Evolutionary conservation across 2,888 invertebrate genomes (phyloP).

Genomic region (Acronicta alni): DNA sequence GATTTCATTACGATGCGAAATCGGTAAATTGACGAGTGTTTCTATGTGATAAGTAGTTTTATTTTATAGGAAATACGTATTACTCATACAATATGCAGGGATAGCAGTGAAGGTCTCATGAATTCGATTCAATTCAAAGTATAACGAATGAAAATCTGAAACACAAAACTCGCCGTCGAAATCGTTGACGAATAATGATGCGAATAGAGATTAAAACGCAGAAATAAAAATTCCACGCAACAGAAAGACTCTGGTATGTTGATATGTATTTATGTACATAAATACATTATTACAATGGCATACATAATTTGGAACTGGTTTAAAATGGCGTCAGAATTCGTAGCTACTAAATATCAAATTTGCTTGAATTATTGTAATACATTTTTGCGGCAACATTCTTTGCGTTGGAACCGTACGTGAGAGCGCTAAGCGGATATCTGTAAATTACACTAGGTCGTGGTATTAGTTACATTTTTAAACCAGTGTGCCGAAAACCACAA

Average conservation of each 20-base stretch:
- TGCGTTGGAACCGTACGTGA: conserved; percentile 18
- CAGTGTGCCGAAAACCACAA: not conserved
- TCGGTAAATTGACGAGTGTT: not conserved
- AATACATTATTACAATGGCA: conserved; percentile 68
- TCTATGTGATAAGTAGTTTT: not conserved
- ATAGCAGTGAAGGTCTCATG: not conserved
- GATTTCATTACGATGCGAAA: too few species aligned
- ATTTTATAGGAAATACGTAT: too few species aligned
- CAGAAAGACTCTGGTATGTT: conserved; percentile 58
- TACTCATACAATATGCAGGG: not conserved
- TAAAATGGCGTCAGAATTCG: conserved; percentile 63
- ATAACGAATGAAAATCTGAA: conserved; percentile 7
- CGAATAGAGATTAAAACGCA: conserved; percentile 45
- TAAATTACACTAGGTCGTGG: conserved; percentile 10
- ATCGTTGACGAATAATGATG: conserved; percentile 33
- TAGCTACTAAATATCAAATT: conserved; percentile 52
- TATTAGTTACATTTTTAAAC: not conserved
- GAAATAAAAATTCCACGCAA: conserved; percentile 61
- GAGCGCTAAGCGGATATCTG: conserved; percentile 12
- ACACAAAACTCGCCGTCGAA: conserved; percentile 16
- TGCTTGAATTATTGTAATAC: conserved; percentile 41
- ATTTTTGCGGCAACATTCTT: conserved; percentile 41
- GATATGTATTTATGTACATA: conserved; percentile 69
- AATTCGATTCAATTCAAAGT: conserved; percentile 6
- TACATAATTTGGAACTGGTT: conserved; percentile 71